Evolutionary conservation across 1,140 invertebrate species (phyloP).

Genomic region (Drosophila pachea): DNA sequence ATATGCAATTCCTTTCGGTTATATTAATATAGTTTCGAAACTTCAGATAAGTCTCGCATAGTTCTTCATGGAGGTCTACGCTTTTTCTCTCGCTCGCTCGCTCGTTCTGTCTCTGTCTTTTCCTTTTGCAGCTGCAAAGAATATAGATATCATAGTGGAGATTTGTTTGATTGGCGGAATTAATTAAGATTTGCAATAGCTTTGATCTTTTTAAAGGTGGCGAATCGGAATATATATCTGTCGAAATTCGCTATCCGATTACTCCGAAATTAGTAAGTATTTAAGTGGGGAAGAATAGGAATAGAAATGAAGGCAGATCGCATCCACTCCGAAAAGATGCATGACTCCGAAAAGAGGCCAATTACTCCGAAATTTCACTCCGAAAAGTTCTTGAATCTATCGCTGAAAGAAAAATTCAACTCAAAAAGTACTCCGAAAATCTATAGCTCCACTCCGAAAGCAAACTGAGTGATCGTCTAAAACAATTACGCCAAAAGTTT

Average conservation of each 20-base stretch:
- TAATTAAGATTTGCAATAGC: background rate
- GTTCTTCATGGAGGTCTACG: background rate
- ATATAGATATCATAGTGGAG: background rate
- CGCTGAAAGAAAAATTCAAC: conserved; percentile 1
- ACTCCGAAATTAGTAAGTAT: no score
- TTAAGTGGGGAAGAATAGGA: no score
- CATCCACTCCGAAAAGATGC: background rate
- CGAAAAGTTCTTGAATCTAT: background rate
- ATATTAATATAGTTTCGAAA: conserved; percentile 26
- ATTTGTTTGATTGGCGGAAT: background rate
- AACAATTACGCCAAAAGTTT: conserved; percentile 11
- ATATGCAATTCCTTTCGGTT: conserved; percentile 22
- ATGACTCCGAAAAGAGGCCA: background rate
- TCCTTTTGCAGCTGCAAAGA: no score
- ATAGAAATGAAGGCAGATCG: no score
- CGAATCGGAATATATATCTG: no score
- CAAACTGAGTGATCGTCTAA: background rate
- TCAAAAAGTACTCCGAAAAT: background rate
- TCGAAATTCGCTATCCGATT: no score
- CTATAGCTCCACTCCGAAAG: no score
- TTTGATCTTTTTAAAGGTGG: background rate
- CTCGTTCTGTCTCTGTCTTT: no score
- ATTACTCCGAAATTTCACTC: background rate
- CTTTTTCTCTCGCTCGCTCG: no score
- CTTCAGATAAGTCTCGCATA: conserved; percentile 10